Percentiles rank a stretch among this genome's conserved stretches.
Conservation (phyloP, 2,113 vertebrate species). For the cattle (Bos taurus) region ARS-UCD2.0 NC_037333.1:49148501-49149000, state of each 20-base stretch:
- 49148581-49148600: neutral
- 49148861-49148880: neutral
- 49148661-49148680: neutral
- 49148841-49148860: neutral
- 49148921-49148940: neutral
- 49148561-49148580: neutral
- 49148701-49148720: neutral
- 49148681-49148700: neutral
- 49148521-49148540: neutral
- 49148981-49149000: neutral
- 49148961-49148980: neutral
- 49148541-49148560: neutral
- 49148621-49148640: neutral
- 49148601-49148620: neutral
- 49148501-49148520: neutral
- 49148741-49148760: neutral
- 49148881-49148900: neutral
- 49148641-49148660: neutral
- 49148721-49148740: neutral
- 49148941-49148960: neutral
- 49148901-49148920: neutral
- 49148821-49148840: neutral
- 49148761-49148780: neutral
- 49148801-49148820: neutral
- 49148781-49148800: neutral